Evolutionary conservation across 2,888 invertebrate species (phyloP).

Genomic region (Oxystoma pomonae): DNA sequence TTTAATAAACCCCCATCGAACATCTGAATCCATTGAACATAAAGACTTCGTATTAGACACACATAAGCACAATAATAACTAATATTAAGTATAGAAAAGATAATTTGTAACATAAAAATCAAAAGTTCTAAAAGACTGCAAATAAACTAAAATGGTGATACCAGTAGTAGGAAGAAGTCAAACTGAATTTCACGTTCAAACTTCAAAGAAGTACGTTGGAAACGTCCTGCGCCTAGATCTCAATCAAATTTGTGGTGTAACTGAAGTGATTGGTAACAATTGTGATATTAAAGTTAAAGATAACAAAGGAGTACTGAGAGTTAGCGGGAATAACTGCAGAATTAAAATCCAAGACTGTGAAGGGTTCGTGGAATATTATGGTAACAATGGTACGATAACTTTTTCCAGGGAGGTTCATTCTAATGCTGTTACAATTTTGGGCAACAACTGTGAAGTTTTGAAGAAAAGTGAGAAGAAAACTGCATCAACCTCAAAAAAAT

Average conservation of each 20-base stretch:
- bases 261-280: slow-evolving; percentile 26
- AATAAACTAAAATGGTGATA: not conserved
- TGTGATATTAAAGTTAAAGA: slow-evolving; percentile 17
- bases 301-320: slow-evolving; percentile 21
- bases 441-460: not conserved
- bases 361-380: slow-evolving; percentile 25
- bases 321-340: slow-evolving; percentile 24
- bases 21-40: not conserved
- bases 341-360: slow-evolving; percentile 20
- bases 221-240: slow-evolving; percentile 22
- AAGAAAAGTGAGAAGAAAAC: not conserved
- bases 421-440: slow-evolving; percentile 13
- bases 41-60: not conserved
- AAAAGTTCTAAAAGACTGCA: not conserved
- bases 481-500: not conserved
- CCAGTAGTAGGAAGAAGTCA: not conserved
- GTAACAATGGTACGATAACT: slow-evolving; percentile 24
- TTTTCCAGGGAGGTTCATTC: slow-evolving; percentile 9
- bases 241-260: slow-evolving; percentile 12
- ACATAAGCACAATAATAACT: no score
- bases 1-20: not conserved
- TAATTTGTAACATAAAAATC: not conserved
- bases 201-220: slow-evolving; percentile 19
- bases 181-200: not conserved
- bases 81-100: no score